These are phyloP conservation scores for Sparidentex hasta DNA, from an alignment of 2,797 vertebrate species.

Conservation along the genomic window DNA sequence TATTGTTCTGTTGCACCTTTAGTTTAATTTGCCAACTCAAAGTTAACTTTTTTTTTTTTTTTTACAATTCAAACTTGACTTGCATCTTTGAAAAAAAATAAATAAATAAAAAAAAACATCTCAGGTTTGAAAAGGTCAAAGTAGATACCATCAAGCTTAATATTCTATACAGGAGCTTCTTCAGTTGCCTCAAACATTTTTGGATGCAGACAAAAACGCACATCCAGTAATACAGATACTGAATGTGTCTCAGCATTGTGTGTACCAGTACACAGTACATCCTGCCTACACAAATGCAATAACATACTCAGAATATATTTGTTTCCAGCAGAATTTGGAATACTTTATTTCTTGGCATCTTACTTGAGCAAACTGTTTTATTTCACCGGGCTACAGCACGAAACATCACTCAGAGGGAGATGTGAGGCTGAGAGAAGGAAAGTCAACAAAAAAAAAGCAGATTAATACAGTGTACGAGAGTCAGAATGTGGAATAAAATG, in stretches of 20 bases:
- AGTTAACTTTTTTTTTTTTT: background rate
- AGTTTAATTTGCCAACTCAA: background rate
- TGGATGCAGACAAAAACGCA: background rate
- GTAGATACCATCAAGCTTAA: background rate
- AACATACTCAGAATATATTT: background rate
- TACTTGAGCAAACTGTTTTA: conserved; percentile 3
- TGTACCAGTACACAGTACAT: background rate
- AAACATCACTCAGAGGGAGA: background rate
- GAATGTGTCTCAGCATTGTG: background rate
- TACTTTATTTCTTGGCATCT: background rate
- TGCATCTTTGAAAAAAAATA: background rate
- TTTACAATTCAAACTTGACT: no score
- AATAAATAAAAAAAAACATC: background rate
- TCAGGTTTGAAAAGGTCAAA: background rate
- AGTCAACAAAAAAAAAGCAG: background rate
- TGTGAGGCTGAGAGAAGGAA: background rate
- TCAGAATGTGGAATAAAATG: no score
- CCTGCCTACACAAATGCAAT: background rate
- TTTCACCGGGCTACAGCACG: background rate
- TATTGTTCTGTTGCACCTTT: background rate
- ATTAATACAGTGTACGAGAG: background rate
- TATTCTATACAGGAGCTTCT: background rate
- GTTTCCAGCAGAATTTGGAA: background rate
- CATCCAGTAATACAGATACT: background rate
- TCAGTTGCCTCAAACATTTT: background rate